Base-by-base conservation (phyloP, 35 echinoderm and acorn worm genomes). In the Amphiura filiformis region DNA sequence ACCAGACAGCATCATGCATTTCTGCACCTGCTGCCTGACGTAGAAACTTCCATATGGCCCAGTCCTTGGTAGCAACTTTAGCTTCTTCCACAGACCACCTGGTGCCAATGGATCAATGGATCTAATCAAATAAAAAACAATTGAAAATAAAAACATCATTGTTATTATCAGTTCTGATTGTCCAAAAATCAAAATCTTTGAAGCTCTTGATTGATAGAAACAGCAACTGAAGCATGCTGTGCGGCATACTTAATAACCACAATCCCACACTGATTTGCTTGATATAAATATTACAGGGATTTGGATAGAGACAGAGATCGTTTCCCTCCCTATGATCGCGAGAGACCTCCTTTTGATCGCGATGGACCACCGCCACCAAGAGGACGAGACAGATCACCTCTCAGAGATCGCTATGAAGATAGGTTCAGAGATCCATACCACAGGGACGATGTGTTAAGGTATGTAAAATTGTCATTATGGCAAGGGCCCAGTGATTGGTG, bases 341-440 rank as follows among this genome's bases (percentile, higher is more conserved):
- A 33, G 2, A 30, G 49, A 5, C 34, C 36, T 26, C 85, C 85
- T 4, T 56, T 78, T 49, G 76, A 76, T 34, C 80, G 88, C 5
- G 88, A 89, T 61, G 38, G 30, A 34, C 89, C 82, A 14, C 82
- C 81, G 23, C 61, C 61, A 11, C 1, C 7, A 11, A 37, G 89
- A 13, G 15, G 20, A 18, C 37, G 89, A 56, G 89, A 91, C 32
- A 82, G 89, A 44, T 91, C 89, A 34, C 89, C 89, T 23, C 34
- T 85, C 4, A 64, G 89, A 38, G 89, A 91, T 44, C 78, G 89
- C 32, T 83, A 85, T 18, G 38, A 76, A 32, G 87, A 89, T 32
- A 35, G 31, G 22, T 84, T 47, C 61, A 61, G 82, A 37, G 88
- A 90, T 57, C 65, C 64, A 11, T 90, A 91, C 40, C 75, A 80